Base-by-base conservation (phyloP, 2,888 invertebrate genomes). In the Heliconius aoede region DNA sequence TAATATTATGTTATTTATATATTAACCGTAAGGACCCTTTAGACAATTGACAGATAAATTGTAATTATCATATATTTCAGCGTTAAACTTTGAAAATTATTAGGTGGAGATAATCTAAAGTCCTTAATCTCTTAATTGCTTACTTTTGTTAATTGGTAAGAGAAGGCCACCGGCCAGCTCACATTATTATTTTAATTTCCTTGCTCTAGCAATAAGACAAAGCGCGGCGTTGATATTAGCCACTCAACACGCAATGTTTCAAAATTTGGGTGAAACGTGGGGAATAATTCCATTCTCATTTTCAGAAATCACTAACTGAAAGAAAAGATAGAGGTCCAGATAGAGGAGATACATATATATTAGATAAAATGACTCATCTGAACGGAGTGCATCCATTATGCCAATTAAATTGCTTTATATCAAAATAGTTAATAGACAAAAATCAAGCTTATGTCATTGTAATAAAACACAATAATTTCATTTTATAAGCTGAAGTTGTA, bases 341-440 rank as follows among this genome's bases (percentile, higher is more conserved):
- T n/a, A n/a, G n/a, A n/a, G n/a, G n/a, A n/a, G n/a, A n/a, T 26
- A 24, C 11, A 60, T 13, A 60, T 15, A 26, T 36, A 30, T 72
- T 40, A 76, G 76, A 75, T 72, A 73, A 55, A 72, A 67, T 91
- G 90, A 92, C 87, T 92, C 91, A 92, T 88, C 87, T 84, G 83
- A 81, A 82, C 81, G 85, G 85, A 85, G 85, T 87, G 87, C 87
- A 86, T 87, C 88, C 86, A 86, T 84, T 85, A 84, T 85, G 84
- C 84, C 83, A 82, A 83, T 86, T 85, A 84, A 86, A 88, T 87
- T 85, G 86, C 87, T 83, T 85, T 83, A 83, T 84, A 84, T 84
- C 84, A 83, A 84, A 82, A 84, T 81, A 73, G 79, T 76, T 79
- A 72, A 7, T 80, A 81, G 73, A 32, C 79, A 3, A 86, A 85